Base-by-base conservation (phyloP, 2,797 vertebrate genomes). In the Cossypha dichroa region DNA sequence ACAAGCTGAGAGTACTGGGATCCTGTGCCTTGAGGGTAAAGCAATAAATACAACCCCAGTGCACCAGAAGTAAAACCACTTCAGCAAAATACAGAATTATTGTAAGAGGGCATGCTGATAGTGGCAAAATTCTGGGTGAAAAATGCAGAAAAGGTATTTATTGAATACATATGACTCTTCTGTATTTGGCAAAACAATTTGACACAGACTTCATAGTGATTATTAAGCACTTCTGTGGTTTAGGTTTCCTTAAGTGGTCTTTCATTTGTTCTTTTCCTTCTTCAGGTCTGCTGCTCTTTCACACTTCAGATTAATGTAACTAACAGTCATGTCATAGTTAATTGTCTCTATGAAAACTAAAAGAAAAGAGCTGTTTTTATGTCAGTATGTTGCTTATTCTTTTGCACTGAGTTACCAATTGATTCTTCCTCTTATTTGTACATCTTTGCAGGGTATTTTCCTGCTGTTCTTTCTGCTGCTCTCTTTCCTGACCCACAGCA, bases 401-500 rank as follows among this genome's bases (percentile, higher is more conserved):
- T 72, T 80, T 74, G 56, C 56, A 54, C 7, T 10, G 51, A 66
- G 33, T 66, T 90, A 72, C 3, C 3, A 79, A 7, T 17, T 55
- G 58, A 40, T 90, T 81, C 9, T 64, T 64, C 16, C 54, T 78
- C 18, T 40, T 52, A 60, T 29, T 93, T 83, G 13, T 48, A 16
- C 2, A 9, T 77, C 66, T 78, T 95, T 95, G 40, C 77, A 88
- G 78, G 72, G 88, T 92, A 90, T 95, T 96, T 93, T 95, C 75
- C 80, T 90, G 90, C 81, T 93, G 49, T 64, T 88, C 36, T 90
- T 85, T 85, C 64, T 52, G 36, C 88, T 88, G 68, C 82, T 91
- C 43, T 88, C 92, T 95, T 79, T 55, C 16, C 73, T 90, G 94
- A 97, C 95, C 92, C 90, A 80, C 88, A 93, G 94, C 93, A 95